Percentiles rank a stretch among this genome's conserved stretches.
Evolutionary conservation across 1,140 invertebrate genomes (phyloP).

Genomic region (Drosophila willistoni): DNA sequence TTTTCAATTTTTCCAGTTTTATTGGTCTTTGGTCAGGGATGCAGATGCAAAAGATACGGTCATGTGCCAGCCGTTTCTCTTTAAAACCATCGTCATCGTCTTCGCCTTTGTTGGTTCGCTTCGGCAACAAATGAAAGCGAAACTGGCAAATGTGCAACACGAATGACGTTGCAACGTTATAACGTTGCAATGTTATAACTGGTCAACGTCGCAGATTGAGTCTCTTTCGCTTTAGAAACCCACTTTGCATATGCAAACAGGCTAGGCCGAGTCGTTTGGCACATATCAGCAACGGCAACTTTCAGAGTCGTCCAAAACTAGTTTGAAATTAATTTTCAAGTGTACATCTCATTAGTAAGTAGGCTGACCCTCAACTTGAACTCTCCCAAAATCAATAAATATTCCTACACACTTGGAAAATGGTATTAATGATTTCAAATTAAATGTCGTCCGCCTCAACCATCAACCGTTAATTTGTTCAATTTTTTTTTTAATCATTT

Average conservation of each 20-base stretch:
- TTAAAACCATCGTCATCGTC: conserved; percentile 39
- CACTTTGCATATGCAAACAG: conserved; percentile 67
- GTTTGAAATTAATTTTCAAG: conserved; percentile 62
- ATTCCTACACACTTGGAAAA: conserved; percentile 37
- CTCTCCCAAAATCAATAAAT: conserved; percentile 46
- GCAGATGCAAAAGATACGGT: conserved; percentile 1
- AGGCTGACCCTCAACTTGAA: conserved; percentile 73
- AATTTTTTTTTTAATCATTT: conserved; percentile 3
- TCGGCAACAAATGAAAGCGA: conserved; percentile 72
- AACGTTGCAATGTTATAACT: conserved; percentile 70
- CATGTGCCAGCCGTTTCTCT: conserved; percentile 51
- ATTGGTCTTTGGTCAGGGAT: conserved; percentile 38
- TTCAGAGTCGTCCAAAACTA: conserved; percentile 53
- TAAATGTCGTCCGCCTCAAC: neutral
- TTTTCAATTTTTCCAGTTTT: conserved; percentile 80
- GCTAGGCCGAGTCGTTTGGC: conserved; percentile 39
- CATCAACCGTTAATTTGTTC: conserved; percentile 10
- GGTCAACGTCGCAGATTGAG: conserved; percentile 60
- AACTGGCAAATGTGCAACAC: conserved; percentile 53
- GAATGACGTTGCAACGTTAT: conserved; percentile 66
- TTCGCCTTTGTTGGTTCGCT: conserved; percentile 23
- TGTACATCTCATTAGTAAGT: conserved; percentile 66
- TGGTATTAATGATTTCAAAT: conserved; percentile 1
- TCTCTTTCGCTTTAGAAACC: conserved; percentile 71
- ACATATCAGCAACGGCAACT: conserved; percentile 56